These are phyloP conservation scores for Hymenopus coronatus DNA, from an alignment of 2,888 invertebrate genomes.

Conservation along the genomic window DNA sequence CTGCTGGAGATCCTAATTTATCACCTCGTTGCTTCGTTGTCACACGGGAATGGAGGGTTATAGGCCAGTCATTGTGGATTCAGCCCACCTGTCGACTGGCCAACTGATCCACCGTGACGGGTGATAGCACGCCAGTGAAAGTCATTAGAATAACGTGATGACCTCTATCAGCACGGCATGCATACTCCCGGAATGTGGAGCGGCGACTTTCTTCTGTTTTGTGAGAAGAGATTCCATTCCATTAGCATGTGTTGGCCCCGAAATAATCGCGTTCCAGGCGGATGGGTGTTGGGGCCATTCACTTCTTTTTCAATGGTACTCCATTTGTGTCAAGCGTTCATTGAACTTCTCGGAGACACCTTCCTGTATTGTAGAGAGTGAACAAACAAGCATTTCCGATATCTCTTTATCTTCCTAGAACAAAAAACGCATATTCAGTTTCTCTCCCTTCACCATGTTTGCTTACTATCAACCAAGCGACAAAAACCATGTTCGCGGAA, in stretches of 20 bases:
- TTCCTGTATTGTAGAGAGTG: neutral
- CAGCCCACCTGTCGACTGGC: neutral
- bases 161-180: neutral
- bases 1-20: neutral
- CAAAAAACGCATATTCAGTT: too few species aligned
- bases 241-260: neutral
- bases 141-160: neutral
- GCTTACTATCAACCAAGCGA: too few species aligned
- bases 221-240: neutral
- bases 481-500: too few species aligned
- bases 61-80: neutral
- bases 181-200: neutral
- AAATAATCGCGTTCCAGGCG: neutral
- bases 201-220: neutral
- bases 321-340: neutral
- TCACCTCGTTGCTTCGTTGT: too few species aligned
- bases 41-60: too few species aligned
- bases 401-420: too few species aligned
- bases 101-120: neutral
- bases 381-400: neutral
- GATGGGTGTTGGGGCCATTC: neutral
- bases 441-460: too few species aligned
- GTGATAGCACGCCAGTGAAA: neutral
- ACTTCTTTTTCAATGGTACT: neutral
- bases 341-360: neutral